Base-by-base conservation (phyloP, 1,140 invertebrate genomes). In the Anoplolepis gracilipes region DNA sequence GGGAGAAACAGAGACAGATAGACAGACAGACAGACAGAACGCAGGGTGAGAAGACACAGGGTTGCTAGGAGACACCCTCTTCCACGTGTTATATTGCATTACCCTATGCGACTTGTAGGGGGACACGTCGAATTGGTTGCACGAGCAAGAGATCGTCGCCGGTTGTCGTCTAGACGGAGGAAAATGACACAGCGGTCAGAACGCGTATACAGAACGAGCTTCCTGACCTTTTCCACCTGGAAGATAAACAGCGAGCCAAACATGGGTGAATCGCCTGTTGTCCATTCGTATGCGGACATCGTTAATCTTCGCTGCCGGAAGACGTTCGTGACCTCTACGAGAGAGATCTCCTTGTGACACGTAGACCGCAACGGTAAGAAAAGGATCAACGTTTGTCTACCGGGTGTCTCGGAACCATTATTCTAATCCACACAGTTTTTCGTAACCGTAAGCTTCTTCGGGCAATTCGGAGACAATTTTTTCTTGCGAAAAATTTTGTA, bases 31-130 rank as follows among this genome's bases (percentile, higher is more conserved):
- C 30, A 33, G 16, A 70, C 8, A 53, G 72, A 86, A 36, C 62
- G 76, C 36, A 78, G 91, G 88, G 89, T 85, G 81, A 92, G 91
- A 92, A 93, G 92, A 93, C 90, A 92, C 87, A 93, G 91, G 92
- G 93, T 93, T 93, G 93, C 93, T 93, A 93, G 93, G 93, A 93
- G 85, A 93, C 93, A 93, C 93, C 93, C 93, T 93, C 92, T 89
- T 92, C 90, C 90, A 90, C 93, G 91, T 91, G 92, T 93, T 93
- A 93, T 92, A 92, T 93, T 93, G 93, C 92, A 93, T 93, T 93
- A 93, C 90, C 91, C 92, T 92, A 92, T 91, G 90, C 91, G 85
- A 84, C 90, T 85, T 85, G 89, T 82, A 90, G 75, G 84, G 88
- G 76, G 46, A 73, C 16, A 78, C 87, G 76, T 85, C 86, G 92